A percentile compares a stretch with the other conserved stretches of the same genome.
Evolutionary conservation across 2,888 invertebrate species (phyloP).

Genomic region (Lepidonotus clava): DNA sequence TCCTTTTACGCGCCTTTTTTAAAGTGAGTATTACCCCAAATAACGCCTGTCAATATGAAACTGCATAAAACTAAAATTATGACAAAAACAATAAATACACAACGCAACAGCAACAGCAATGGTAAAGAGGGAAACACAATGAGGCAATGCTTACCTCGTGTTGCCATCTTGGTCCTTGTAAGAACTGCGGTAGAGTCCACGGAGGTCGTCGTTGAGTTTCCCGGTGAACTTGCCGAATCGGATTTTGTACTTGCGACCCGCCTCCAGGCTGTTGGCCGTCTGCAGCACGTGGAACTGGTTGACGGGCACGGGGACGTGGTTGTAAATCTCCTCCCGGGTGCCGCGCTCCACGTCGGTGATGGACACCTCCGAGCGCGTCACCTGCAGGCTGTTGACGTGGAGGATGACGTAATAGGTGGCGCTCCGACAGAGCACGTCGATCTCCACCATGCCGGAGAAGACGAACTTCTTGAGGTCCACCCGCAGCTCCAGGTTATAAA

Average conservation of each 20-base stretch:
- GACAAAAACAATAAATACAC: no score
- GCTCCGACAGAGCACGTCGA: conserved; percentile 51
- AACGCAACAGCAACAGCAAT: no score
- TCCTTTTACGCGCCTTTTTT: no score
- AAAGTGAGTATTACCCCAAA: no score
- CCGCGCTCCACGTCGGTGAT: conserved; percentile 43
- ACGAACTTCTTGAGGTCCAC: conserved; percentile 63
- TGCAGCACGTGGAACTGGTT: conserved; percentile 65
- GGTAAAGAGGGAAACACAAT: no score
- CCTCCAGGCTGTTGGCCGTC: conserved; percentile 55
- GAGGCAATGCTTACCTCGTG: conserved; percentile 62
- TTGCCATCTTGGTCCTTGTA: conserved; percentile 63
- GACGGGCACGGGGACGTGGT: conserved; percentile 45
- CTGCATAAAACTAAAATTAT: no score
- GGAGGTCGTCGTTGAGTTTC: conserved; percentile 61
- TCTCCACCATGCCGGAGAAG: conserved; percentile 64
- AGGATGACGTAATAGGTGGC: conserved; percentile 62
- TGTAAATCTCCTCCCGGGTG: conserved; percentile 11
- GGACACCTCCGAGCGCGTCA: conserved; percentile 54
- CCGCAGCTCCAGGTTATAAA: conserved; percentile 61
- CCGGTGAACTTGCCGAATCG: conserved; percentile 61
- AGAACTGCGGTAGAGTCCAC: conserved; percentile 65
- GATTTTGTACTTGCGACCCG: conserved; percentile 56
- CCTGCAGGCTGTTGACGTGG: conserved; percentile 60
- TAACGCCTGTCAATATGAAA: no score